A percentile compares a stretch with the other conserved stretches of the same genome.
phyloP scores from a whole-genome alignment of 2,113 vertebrate species.

The Atherinomorus stipes region DNA sequence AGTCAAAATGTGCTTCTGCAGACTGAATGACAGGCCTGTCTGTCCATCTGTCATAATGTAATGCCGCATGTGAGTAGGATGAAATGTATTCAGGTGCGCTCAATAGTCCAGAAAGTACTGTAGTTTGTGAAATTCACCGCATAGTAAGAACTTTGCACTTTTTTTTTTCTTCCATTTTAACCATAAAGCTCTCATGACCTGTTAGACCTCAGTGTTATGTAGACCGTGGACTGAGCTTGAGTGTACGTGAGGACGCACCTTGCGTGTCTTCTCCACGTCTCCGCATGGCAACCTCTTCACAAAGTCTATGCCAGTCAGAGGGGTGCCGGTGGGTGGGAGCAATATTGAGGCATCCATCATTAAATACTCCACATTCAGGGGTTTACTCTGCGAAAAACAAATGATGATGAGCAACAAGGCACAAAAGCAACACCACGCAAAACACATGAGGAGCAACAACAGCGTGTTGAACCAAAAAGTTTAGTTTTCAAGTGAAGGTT shows the following conservation, averaged over 20 bases:
- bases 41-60: too few relatives aligned
- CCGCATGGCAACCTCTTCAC: constrained; percentile 97
- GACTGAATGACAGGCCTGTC: too few relatives aligned
- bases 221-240: background rate
- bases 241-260: constrained; percentile 80
- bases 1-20: too few relatives aligned
- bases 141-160: too few relatives aligned
- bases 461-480: background rate
- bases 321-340: constrained; percentile 95
- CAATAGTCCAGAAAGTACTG: too few relatives aligned
- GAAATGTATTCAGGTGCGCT: too few relatives aligned
- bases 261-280: constrained; percentile 94
- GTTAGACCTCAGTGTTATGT: background rate
- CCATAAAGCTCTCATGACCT: background rate
- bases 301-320: constrained; percentile 97
- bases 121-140: too few relatives aligned
- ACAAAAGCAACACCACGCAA: background rate
- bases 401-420: background rate
- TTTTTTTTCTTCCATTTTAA: too few relatives aligned
- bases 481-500: background rate
- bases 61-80: too few relatives aligned
- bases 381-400: constrained; percentile 88
- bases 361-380: constrained; percentile 97
- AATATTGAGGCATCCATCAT: constrained; percentile 99
- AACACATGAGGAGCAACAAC: background rate